Evolutionary conservation across 2,797 vertebrate species (phyloP).

Genomic region (Vireo griseus): DNA sequence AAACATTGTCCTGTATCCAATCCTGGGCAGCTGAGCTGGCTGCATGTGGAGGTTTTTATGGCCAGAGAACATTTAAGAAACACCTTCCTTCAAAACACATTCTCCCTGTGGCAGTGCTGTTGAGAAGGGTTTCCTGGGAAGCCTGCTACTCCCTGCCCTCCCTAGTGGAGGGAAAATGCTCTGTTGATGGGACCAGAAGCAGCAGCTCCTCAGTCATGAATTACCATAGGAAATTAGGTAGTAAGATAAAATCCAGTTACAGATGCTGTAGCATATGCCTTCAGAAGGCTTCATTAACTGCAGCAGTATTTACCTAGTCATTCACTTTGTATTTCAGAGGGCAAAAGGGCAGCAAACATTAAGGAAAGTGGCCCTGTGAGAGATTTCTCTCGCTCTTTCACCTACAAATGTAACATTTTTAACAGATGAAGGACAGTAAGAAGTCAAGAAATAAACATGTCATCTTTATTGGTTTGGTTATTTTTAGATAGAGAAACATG

Average conservation of each 20-base stretch:
- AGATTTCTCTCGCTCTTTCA: background rate
- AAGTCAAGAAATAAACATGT: background rate
- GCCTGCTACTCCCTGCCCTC: background rate
- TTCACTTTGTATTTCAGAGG: background rate
- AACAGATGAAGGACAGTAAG: background rate
- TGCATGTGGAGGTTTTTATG: accelerated
- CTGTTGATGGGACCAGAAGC: background rate
- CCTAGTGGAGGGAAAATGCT: background rate
- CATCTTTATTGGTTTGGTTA: background rate
- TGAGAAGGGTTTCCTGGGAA: background rate
- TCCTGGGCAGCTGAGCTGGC: background rate
- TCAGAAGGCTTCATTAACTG: background rate
- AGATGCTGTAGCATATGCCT: background rate
- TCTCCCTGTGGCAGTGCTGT: accelerated
- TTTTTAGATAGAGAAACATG: background rate
- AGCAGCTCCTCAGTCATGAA: background rate
- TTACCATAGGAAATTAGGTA: background rate
- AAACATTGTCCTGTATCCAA: background rate
- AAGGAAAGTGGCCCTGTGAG: background rate
- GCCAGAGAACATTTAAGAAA: background rate
- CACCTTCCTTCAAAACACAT: background rate
- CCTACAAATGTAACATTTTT: background rate
- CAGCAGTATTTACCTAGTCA: background rate
- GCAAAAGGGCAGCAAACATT: background rate
- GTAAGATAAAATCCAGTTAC: background rate